Percentiles rank a stretch among this genome's conserved stretches.
These are phyloP conservation scores for Fragum sueziense DNA, from an alignment of 2,888 invertebrate genomes.

Conservation along the genomic window DNA sequence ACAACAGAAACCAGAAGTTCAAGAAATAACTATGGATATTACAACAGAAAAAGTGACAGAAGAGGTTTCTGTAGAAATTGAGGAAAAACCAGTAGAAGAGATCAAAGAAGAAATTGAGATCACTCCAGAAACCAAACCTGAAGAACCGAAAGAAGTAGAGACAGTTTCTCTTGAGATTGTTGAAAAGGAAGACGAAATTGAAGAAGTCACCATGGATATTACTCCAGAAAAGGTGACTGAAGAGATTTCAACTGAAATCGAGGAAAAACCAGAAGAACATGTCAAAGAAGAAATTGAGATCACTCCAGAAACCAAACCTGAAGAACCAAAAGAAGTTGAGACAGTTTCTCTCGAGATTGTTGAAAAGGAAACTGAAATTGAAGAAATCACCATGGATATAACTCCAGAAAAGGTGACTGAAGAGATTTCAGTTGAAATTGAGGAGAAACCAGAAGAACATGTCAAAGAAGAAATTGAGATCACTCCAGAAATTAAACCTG, in stretches of 20 bases:
- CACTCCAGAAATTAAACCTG: not conserved
- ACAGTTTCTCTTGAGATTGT: constrained; percentile 25
- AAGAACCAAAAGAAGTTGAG: not conserved
- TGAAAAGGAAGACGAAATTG: constrained; percentile 26
- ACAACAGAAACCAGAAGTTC: constrained; percentile 36
- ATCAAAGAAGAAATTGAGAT: constrained; percentile 20
- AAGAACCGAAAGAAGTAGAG: constrained; percentile 18
- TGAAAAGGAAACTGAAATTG: not conserved
- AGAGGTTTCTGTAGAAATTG: constrained; percentile 18
- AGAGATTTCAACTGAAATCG: not conserved
- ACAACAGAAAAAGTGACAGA: constrained; percentile 11
- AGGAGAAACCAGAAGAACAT: not conserved
- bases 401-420: constrained; percentile 11
- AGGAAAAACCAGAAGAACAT: not conserved
- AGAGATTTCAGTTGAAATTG: constrained; percentile 26
- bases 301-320: not conserved
- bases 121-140: constrained; percentile 25
- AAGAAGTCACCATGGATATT: constrained; percentile 22
- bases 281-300: not conserved
- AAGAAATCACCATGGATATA: not conserved
- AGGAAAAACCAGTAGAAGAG: constrained; percentile 24
- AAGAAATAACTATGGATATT: constrained; percentile 8
- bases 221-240: not conserved
- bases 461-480: not conserved
- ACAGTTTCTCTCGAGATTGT: not conserved